These are phyloP conservation scores for Coptodon rendalli DNA, from an alignment of 2,113 vertebrate genomes.

Conservation along the genomic window DNA sequence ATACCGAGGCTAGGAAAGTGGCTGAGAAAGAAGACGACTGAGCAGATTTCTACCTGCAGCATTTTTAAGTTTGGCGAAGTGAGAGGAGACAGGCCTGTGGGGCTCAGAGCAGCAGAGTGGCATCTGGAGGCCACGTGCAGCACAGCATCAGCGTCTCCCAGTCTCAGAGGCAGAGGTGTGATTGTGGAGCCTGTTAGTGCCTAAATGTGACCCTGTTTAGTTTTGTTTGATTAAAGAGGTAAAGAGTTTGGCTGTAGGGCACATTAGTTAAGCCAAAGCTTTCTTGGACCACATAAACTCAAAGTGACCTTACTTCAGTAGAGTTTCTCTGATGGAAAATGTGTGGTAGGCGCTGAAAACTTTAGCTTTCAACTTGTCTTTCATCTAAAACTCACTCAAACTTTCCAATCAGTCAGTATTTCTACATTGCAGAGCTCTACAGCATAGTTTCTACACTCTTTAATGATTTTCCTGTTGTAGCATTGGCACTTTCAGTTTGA, in stretches of 20 bases:
- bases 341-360: not conserved
- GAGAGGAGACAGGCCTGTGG: constrained; percentile 1
- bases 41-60: constrained; percentile 4
- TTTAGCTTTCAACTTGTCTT: constrained; percentile 1
- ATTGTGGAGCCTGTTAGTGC: constrained; percentile 50
- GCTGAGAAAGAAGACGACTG: constrained; percentile 78
- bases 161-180: constrained; percentile 29
- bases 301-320: constrained; percentile 82
- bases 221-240: constrained; percentile 34
- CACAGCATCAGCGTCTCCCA: constrained; percentile 22
- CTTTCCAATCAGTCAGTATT: not conserved
- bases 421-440: not conserved
- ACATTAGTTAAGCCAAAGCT: constrained; percentile 80
- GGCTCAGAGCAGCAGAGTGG: constrained; percentile 34
- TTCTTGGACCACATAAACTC: constrained; percentile 75
- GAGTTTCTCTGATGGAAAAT: constrained; percentile 31
- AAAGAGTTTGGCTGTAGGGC: constrained; percentile 71
- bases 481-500: not conserved
- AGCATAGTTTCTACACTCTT: not conserved
- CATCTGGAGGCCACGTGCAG: not conserved
- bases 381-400: not conserved
- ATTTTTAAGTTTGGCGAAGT: constrained; percentile 1
- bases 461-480: not conserved
- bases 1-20: constrained; percentile 76
- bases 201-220: constrained; percentile 53